Conservation (phyloP, 2,888 invertebrate genomes). For the Campaea margaritaria region DNA sequence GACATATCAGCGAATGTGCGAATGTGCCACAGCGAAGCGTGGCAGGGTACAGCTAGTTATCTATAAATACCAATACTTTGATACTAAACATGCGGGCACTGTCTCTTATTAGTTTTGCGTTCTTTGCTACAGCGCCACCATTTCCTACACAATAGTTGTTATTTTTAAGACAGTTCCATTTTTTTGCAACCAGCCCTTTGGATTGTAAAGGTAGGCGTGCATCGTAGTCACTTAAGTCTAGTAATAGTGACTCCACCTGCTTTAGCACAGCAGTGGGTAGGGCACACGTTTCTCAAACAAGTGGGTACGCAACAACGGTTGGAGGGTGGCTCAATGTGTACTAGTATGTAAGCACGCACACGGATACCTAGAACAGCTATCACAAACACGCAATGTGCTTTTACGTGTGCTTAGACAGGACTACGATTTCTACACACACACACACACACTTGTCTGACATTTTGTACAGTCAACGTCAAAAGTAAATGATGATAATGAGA, state of each 20-base stretch:
- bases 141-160: too few relatives aligned
- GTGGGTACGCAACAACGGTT: slow-evolving; percentile 37
- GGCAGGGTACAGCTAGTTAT: too few relatives aligned
- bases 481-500: too few relatives aligned
- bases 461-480: too few relatives aligned
- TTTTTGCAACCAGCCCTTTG: slow-evolving; percentile 33
- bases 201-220: slow-evolving; percentile 62
- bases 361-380: slow-evolving; percentile 14
- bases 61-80: too few relatives aligned
- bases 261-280: slow-evolving; percentile 50
- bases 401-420: slow-evolving; percentile 2
- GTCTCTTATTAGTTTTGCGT: too few relatives aligned
- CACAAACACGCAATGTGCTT: slow-evolving; percentile 6
- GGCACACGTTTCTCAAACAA: slow-evolving; percentile 53
- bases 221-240: slow-evolving; percentile 61
- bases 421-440: background rate
- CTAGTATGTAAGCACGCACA: slow-evolving; percentile 39
- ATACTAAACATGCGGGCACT: too few relatives aligned
- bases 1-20: too few relatives aligned
- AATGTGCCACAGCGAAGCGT: too few relatives aligned
- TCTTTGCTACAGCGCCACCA: too few relatives aligned
- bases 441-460: background rate
- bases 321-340: slow-evolving; percentile 45
- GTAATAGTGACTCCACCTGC: slow-evolving; percentile 70
- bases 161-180: too few relatives aligned